Base-by-base conservation (phyloP, 1,140 invertebrate genomes). In the Rhopalosiphum padi region DNA sequence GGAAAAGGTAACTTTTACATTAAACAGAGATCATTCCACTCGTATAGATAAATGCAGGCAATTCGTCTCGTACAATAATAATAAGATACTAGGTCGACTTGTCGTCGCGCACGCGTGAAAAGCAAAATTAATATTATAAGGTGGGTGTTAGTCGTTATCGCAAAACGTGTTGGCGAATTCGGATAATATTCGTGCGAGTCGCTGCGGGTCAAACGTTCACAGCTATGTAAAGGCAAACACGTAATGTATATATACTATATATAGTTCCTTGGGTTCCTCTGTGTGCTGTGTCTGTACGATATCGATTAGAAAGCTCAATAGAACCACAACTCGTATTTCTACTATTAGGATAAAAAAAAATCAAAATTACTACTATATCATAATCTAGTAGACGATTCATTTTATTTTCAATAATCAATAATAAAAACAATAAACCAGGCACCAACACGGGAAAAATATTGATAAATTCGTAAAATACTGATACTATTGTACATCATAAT, bases 61-160 rank as follows among this genome's bases (percentile, higher is more conserved):
- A n/a, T 68, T 68, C 60, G 11, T 85, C 6, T 35, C n/a, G 21
- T 87, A 87, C n/a, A 48, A 48, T 87, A 86, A 87, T 48, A 25
- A 30, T 21, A 35, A 18, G 15, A 87, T 51, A 88, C n/a, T 25
- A 46, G 48, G 87, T 55, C 87, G 87, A 55, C n/a, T 48, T 53
- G 87, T 89, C 87, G 37, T 35, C 87, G n/a, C 7, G 48, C 7
- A 3, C 86, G 18, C 86, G 35, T 53, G 48, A 53, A 53, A 53
- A 51, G 30, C 46, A 23, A 53, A 88, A 88, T 51, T 35, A 88
- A 37, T 51, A 37, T 35, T 88, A 48, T 22, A 35, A 22, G 11
- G 87, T 89, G 48, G 87, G 87, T 48, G 87, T 22, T 22, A 53
- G 9, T 53, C n/a, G 48, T 53, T 89, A 89, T 89, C 87, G 21